These are phyloP conservation scores for Trachurus trachurus DNA, from an alignment of 2,797 vertebrate species.

Conservation along the genomic window DNA sequence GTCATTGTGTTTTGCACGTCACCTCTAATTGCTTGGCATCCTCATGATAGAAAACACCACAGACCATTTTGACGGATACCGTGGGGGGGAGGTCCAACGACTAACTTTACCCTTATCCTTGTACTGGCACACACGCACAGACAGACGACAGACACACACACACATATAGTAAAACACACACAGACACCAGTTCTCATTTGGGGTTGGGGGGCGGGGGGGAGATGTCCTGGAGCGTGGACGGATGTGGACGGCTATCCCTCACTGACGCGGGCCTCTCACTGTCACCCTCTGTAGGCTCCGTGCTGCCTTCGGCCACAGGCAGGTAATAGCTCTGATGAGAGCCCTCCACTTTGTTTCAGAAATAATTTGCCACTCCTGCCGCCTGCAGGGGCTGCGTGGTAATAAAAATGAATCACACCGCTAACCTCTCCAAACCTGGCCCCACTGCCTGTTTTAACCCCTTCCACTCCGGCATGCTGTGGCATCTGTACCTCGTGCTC, in stretches of 20 bases:
- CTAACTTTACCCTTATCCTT: slow-evolving; percentile 57
- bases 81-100: slow-evolving; percentile 47
- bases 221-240: slow-evolving; percentile 86
- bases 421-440: slow-evolving; percentile 86
- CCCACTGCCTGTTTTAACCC: slow-evolving; percentile 78
- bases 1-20: slow-evolving; percentile 83
- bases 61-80: slow-evolving; percentile 73
- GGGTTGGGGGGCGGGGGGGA: slow-evolving; percentile 56
- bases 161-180: slow-evolving; percentile 22
- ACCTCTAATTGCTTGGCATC: slow-evolving; percentile 87
- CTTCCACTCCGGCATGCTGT: slow-evolving; percentile 25
- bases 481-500: slow-evolving; percentile 1
- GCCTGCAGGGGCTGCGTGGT: slow-evolving; percentile 85
- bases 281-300: slow-evolving; percentile 81
- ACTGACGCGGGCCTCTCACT: slow-evolving; percentile 80
- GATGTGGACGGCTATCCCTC: slow-evolving; percentile 88
- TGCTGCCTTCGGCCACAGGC: slow-evolving; percentile 83
- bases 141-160: slow-evolving; percentile 11
- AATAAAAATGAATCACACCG: slow-evolving; percentile 91
- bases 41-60: slow-evolving; percentile 75
- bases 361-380: slow-evolving; percentile 90
- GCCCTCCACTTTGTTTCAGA: slow-evolving; percentile 92
- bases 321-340: slow-evolving; percentile 91
- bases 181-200: slow-evolving; percentile 76
- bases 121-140: slow-evolving; percentile 2